Base-by-base conservation (phyloP, 1,140 invertebrate genomes). In the Berghia stephanieae region DNA sequence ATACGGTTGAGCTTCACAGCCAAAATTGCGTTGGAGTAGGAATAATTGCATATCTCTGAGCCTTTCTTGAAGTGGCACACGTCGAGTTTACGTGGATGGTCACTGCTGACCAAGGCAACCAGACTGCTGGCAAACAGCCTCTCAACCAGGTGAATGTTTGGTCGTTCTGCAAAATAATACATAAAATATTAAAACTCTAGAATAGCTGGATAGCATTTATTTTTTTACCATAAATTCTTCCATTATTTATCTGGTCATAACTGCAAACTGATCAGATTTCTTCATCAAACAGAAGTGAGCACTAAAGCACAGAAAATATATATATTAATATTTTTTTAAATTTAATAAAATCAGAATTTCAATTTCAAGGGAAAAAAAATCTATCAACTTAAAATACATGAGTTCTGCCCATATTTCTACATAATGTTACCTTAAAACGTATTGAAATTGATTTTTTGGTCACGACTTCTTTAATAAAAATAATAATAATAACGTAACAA, bases 1-100 rank as follows among this genome's bases (percentile, higher is more conserved):
- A 94, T 93, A 90, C 98, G 92, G 91, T 99, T 99, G 72, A 99
- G 92, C 90, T 97, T 96, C 43, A 99, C 96, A 79, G 95, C 95
- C 80, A 99, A 91, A 87, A 99, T 99, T 60, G 97, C 97, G 89
- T 98, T 99, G 16, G 95, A 95, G 89, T 99, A 99, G 87, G 95
- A 97, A 91, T 99, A 98, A 89, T 98, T 97, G 90, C 97, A 99
- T 88, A 99, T 99, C 91, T 99, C 97, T 71, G 96, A 97, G 78
- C 96, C 96, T 89, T 98, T 98, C 87, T 98, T 98, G 90, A 98
- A 99, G 91, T 99, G 97, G 89, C 96, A 98, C 40, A 99, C 96
- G 91, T 95, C 95, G 27, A 98, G 91, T 90, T 95, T 99, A 82
- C 98, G 92, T 63, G 98, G 97, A 55, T 96, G 94, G 80, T 94